Base-by-base conservation (phyloP, 2,888 invertebrate species). In the Drosophila infuscata region DNA sequence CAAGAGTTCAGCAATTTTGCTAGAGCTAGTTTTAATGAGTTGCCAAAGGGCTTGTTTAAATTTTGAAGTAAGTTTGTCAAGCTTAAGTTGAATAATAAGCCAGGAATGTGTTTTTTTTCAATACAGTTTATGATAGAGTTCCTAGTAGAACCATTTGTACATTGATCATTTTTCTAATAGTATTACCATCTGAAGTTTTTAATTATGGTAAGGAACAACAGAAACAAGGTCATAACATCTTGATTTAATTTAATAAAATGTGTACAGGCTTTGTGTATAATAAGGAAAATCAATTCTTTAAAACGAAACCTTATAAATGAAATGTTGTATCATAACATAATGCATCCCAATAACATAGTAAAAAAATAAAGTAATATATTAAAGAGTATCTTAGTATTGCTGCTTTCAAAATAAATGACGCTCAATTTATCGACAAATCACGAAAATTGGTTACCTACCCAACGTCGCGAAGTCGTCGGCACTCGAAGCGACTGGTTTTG, bases 351-450 rank as follows among this genome's bases (percentile, higher is more conserved):
- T n/a, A 12, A 15, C 7, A 7, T 20, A 2, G 12, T 46, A 12
- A 7, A 12, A 12, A 20, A 46, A 46, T 46, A 20, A 46, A 15
- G 2, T 20, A 43, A 11, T 5, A 11, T 20, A 43, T 7, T 38
- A 15, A n/a, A 57, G 52, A 57, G 75, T 71, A 67, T 69, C 15
- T 29, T 9, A 20, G 3, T 7, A 29, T 46, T 8, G 29, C 48
- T 41, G 29, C 38, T 32, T 3, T 11, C 29, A 5, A 17, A 64
- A 12, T 52, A 25, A 29, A 38, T 56, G 7, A 38, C 6, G n/a
- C 56, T 66, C 43, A 74, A 56, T 83, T 89, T 91, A 91, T 91
- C 86, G 91, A 89, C 83, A 91, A 90, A 88, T 91, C 87, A 70
- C 81, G 58, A 69, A 70, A 75, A 78, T 81, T 82, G 91, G 76